phyloP scores from a whole-genome alignment of 1,140 invertebrate genomes.

The Drosophila melanogaster region Release_6_plus_ISO1_MT NT_037436.4:20530001-20530500 shows the following conservation, averaged over 20 bases:
- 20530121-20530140: conserved; percentile 83
- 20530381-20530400: conserved; percentile 36
- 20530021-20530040: conserved; percentile 30
- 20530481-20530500: conserved; percentile 74
- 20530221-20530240: not conserved
- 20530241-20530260: conserved; percentile 38
- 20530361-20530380: conserved; percentile 25
- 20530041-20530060: conserved; percentile 37
- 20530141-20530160: conserved; percentile 71
- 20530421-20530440: conserved; percentile 44
- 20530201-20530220: conserved; percentile 28
- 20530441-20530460: conserved; percentile 61
- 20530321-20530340: conserved; percentile 41
- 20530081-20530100: conserved; percentile 68
- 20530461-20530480: conserved; percentile 66
- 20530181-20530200: conserved; percentile 47
- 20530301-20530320: conserved; percentile 39
- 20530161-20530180: conserved; percentile 5
- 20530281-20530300: conserved; percentile 20
- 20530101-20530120: conserved; percentile 82
- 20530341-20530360: conserved; percentile 18
- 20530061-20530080: conserved; percentile 65
- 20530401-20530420: conserved; percentile 25
- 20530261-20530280: conserved; percentile 22
- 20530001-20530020: conserved; percentile 38